A percentile compares a stretch with the other conserved stretches of the same genome.
These are phyloP conservation scores for Orchestia grillus DNA, from an alignment of 1,140 invertebrate genomes.

Conservation along the genomic window DNA sequence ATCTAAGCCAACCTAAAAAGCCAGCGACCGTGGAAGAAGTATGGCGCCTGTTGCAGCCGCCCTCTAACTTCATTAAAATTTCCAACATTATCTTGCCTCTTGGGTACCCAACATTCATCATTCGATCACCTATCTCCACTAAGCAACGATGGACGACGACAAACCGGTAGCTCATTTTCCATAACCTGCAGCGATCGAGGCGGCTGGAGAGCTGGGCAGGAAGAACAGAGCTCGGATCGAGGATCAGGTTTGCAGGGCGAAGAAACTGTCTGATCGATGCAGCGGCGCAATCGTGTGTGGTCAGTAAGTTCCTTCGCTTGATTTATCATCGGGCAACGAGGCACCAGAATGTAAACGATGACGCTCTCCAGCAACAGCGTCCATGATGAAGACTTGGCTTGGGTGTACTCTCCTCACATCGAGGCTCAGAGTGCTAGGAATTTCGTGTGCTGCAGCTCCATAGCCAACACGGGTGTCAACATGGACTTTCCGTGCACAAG, in stretches of 20 bases:
- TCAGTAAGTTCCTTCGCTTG: not conserved
- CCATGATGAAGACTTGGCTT: not conserved
- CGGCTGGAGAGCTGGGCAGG: not conserved
- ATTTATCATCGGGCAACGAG: not conserved
- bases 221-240: not conserved
- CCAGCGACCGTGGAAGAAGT: not conserved
- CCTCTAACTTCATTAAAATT: not conserved
- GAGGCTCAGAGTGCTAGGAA: not conserved
- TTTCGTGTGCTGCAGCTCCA: not conserved
- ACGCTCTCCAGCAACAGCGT: not conserved
- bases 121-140: not conserved
- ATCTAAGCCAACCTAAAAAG: not conserved
- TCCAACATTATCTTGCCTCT: not conserved
- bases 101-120: not conserved
- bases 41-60: not conserved
- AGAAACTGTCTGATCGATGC: not conserved
- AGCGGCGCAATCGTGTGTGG: constrained; percentile 3
- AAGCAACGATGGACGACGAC: not conserved
- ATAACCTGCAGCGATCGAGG: not conserved
- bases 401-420: not conserved
- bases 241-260: not conserved
- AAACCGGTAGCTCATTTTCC: not conserved
- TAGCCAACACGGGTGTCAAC: not conserved
- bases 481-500: no score
- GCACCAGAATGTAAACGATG: not conserved